Conservation (phyloP, 1,140 invertebrate genomes). For the Sarcophaga bullata region DNA sequence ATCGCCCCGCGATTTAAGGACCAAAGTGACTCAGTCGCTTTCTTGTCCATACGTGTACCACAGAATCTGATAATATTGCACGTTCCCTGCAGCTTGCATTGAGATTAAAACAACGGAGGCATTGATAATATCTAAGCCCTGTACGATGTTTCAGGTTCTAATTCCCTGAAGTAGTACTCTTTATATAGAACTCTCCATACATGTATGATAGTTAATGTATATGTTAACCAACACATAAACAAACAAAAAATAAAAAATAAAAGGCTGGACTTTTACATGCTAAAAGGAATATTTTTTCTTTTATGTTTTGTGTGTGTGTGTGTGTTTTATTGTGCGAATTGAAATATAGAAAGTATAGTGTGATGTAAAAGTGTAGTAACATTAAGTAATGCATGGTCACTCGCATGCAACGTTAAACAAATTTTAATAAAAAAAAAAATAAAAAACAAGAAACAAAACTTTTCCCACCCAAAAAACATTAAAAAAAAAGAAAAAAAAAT, state of each 20-base stretch:
- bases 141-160: no score
- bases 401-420: conserved; percentile 20
- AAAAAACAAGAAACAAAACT: neutral
- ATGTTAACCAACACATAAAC: no score
- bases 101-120: no score
- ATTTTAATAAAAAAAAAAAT: neutral
- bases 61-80: no score
- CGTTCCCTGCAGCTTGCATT: no score
- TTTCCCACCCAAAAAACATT: neutral
- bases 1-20: no score
- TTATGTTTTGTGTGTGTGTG: neutral
- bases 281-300: neutral
- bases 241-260: neutral
- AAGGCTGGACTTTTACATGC: neutral
- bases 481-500: neutral
- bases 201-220: no score
- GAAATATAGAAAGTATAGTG: no score
- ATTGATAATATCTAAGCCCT: no score
- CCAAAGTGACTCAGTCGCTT: no score
- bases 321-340: neutral
- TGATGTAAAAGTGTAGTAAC: conserved; percentile 1
- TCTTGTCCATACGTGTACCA: no score
- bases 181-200: neutral
- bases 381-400: conserved; percentile 21
- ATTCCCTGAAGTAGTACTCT: no score